These are phyloP conservation scores for Coenobita brevimanus DNA, from an alignment of 1,140 invertebrate genomes.

Conservation along the genomic window DNA sequence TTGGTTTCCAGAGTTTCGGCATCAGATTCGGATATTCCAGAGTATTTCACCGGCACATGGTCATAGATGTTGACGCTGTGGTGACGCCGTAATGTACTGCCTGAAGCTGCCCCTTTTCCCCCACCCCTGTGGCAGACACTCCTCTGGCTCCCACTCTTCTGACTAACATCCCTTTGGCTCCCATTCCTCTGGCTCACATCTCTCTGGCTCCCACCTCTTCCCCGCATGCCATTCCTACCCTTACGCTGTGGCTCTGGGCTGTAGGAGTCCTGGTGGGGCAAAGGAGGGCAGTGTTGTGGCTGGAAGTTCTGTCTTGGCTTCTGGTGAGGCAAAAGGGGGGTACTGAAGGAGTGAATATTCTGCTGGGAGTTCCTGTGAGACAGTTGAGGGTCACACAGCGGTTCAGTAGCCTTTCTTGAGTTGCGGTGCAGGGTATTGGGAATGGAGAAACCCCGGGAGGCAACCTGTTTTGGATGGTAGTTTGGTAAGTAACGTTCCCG, in stretches of 20 bases:
- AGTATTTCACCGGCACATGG: slow-evolving; percentile 5
- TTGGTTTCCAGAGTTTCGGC: slow-evolving; percentile 46
- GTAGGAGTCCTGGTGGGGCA: slow-evolving; percentile 23
- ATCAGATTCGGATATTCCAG: slow-evolving; percentile 37
- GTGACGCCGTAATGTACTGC: not conserved
- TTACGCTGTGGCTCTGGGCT: slow-evolving; percentile 31
- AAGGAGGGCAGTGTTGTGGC: not conserved
- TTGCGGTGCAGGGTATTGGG: no score
- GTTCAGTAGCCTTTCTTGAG: not conserved
- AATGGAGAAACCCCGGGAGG: no score
- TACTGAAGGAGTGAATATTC: not conserved
- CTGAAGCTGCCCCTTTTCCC: not conserved
- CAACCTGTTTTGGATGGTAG: not conserved
- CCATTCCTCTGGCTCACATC: not conserved
- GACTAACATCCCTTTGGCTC: not conserved
- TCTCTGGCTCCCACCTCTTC: not conserved
- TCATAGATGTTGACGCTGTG: slow-evolving; percentile 25
- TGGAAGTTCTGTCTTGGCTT: not conserved
- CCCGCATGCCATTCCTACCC: not conserved
- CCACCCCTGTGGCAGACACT: not conserved
- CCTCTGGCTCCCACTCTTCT: not conserved
- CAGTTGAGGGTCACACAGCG: not conserved
- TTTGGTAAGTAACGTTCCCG: not conserved
- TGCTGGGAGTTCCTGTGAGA: not conserved
- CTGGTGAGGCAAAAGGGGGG: not conserved